phyloP scores from a whole-genome alignment of 2,797 vertebrate species.

The Clarias platycephalus region DNA sequence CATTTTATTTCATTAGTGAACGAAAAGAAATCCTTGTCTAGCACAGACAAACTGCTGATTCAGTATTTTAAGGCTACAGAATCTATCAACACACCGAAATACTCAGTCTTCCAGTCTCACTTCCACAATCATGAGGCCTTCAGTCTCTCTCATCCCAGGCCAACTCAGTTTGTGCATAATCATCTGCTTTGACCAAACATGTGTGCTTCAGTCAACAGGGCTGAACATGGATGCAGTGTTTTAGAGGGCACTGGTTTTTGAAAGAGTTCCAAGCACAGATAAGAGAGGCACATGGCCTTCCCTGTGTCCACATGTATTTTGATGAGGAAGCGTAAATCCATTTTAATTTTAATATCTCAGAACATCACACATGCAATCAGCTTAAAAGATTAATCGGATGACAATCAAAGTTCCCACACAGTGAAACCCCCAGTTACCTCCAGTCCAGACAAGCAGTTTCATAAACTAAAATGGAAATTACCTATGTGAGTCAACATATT shows the following conservation, averaged over 20 bases:
- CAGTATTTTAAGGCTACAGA: neutral
- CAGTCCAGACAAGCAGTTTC: neutral
- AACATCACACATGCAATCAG: neutral
- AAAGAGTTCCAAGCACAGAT: constrained; percentile 44
- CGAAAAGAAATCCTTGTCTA: neutral
- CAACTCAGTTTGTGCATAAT: constrained; percentile 11
- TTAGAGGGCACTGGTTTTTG: constrained; percentile 31
- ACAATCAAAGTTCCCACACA: neutral
- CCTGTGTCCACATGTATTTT: constrained; percentile 39
- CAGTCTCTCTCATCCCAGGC: constrained; percentile 1
- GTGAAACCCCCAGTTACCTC: no score
- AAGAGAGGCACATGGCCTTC: constrained; percentile 39
- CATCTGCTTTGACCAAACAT: constrained; percentile 14
- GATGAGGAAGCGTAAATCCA: neutral
- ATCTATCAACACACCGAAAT: neutral
- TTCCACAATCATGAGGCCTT: neutral
- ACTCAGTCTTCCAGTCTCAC: neutral
- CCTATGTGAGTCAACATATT: no score
- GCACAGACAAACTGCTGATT: neutral
- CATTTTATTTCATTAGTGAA: neutral
- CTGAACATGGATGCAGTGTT: neutral
- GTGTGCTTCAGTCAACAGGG: neutral
- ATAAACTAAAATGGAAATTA: neutral
- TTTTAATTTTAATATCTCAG: neutral
- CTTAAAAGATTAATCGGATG: neutral